phyloP scores from a whole-genome alignment of 2,797 vertebrate species.

The Gallinago nigripennis region DNA sequence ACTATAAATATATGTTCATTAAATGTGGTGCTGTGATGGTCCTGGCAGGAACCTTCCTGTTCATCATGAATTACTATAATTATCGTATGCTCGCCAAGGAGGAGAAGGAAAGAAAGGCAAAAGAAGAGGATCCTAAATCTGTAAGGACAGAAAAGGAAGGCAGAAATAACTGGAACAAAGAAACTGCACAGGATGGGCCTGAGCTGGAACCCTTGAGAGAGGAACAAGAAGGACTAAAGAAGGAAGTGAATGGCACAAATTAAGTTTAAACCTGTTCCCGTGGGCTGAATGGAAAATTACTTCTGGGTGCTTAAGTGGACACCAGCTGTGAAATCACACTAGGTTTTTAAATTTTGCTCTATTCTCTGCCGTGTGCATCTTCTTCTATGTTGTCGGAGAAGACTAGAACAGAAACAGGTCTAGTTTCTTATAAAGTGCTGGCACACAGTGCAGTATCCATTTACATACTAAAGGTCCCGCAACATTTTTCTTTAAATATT shows the following conservation, averaged over 20 bases:
- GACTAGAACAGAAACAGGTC: background rate
- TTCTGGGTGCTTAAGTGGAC: background rate
- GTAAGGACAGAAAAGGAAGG: conserved; percentile 57
- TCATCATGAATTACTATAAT: conserved; percentile 84
- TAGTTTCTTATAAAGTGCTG: background rate
- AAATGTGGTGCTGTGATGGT: conserved; percentile 82
- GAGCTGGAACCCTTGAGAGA: conserved; percentile 13
- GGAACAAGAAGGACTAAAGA: conserved; percentile 5
- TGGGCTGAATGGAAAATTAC: background rate
- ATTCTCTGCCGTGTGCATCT: background rate
- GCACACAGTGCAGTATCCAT: background rate
- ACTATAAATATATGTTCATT: conserved; percentile 85
- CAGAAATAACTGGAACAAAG: conserved; percentile 27
- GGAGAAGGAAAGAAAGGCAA: conserved; percentile 16
- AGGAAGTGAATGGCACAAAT: conserved; percentile 40
- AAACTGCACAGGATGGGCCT: conserved; percentile 1
- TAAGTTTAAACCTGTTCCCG: background rate
- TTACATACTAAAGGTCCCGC: background rate
- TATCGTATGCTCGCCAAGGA: conserved; percentile 79
- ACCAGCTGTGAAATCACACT: conserved; percentile 14
- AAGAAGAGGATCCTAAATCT: background rate
- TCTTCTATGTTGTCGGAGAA: background rate
- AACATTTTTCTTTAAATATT: background rate
- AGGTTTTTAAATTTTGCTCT: background rate
- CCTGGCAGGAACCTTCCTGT: conserved; percentile 81